Evolutionary conservation across 2,888 invertebrate genomes (phyloP).

Genomic region (Leptinotarsa tumamoca): DNA sequence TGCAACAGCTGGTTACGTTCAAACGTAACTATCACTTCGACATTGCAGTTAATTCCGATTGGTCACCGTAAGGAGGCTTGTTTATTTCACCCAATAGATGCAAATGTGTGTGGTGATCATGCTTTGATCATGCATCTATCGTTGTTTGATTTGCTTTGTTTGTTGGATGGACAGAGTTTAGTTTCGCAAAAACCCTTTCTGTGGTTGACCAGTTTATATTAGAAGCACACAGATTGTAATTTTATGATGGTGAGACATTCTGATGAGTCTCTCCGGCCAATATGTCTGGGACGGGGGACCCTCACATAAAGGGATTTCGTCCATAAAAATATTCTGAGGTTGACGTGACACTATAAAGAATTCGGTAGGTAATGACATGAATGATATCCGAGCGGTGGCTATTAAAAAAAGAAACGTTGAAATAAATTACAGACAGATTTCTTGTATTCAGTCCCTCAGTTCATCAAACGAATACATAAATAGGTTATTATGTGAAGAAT

Average conservation of each 20-base stretch:
- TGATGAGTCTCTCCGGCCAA: slow-evolving; percentile 29
- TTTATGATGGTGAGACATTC: slow-evolving; percentile 41
- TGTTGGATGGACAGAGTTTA: neutral
- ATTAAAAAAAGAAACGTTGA: slow-evolving; percentile 22
- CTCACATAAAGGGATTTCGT: slow-evolving; percentile 44
- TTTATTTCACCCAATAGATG: no score
- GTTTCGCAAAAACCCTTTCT: neutral
- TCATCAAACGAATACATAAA: slow-evolving; percentile 26
- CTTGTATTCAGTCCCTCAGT: slow-evolving; percentile 23
- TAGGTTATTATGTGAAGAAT: slow-evolving; percentile 26
- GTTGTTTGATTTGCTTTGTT: no score
- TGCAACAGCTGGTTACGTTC: no score
- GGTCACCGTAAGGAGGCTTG: no score
- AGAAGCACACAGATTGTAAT: slow-evolving; percentile 32
- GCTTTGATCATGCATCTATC: no score
- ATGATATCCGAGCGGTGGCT: slow-evolving; percentile 23
- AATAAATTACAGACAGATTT: slow-evolving; percentile 35
- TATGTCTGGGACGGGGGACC: slow-evolving; percentile 28
- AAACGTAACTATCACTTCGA: no score
- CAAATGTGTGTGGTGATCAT: no score
- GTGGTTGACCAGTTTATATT: slow-evolving; percentile 29
- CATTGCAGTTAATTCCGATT: no score
- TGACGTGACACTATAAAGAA: slow-evolving; percentile 37
- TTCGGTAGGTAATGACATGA: slow-evolving; percentile 30
- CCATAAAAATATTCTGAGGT: slow-evolving; percentile 39